Evolutionary conservation across 2,888 invertebrate genomes (phyloP), one percentile per base, ranked within the genome.

Genomic region (Melanchra persicariae): DNA sequence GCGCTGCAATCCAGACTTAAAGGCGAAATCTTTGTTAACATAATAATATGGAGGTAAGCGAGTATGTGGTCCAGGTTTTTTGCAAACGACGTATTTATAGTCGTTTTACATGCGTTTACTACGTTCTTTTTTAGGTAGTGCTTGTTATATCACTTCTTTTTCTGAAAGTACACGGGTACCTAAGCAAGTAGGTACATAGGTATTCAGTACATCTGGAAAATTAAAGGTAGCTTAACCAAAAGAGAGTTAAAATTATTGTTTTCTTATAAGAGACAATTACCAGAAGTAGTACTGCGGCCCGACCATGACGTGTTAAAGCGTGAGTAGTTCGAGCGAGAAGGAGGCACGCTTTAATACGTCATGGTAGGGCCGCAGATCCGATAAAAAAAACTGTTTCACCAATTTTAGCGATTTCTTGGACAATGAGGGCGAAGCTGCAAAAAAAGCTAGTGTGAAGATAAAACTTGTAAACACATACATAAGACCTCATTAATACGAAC

Each of bases 1-100:
- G 82, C 82, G 86, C 85, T 83, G 85, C 84, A 83, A 86, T 87
- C 85, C 85, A 87, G 87, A 82, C 84, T 79, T 85, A 77, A 84
- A 81, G 81, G 81, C 71, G 68, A 83, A 84, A 85, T 85, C 88
- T 89, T 88, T 88, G 85, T 86, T 74, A 82, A 81, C 78, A 80
- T 80, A 82, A 84, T 85, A 81, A 84, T 73, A 79, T 67, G 77
- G 70, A 79, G 70, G 74, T 81, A 79, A 77, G 74, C 55, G 60
- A 74, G 68, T 63, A 75, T 76, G 60, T 30, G 66, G 30, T 30
- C 10, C 24, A 55, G 37, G 26, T 60, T 76, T 68, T 63, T 75
- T 67, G 45, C 30, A 67, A 66, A 68, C 52, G 62, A 69, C 64
- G 51, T 75, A 52, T 62, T 62, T 67, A 52, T 22, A 57, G 24